Evolutionary conservation across 2,888 invertebrate genomes (phyloP), one percentile per base, ranked within the genome.

Genomic region (Hydriomena furcata): DNA sequence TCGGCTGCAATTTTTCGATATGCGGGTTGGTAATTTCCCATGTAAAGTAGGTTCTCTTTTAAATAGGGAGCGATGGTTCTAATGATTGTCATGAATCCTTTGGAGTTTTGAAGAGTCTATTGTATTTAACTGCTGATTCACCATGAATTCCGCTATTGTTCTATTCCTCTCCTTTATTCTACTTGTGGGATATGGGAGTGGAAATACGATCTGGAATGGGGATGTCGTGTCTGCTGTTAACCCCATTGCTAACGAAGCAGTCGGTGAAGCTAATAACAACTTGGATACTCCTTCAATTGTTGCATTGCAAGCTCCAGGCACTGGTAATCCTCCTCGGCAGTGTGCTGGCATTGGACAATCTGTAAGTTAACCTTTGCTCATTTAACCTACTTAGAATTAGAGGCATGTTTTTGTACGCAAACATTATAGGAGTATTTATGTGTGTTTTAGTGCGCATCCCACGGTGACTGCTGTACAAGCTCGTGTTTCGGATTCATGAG

Each of bases 401-500:
- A 17, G 17, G 17, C 17, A 4, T 17, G 17, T 2, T 17, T 17
- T 17, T 17, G 4, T 17, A 3, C n/a, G 2, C 17, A 17, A 17
- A 17, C 17, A 17, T 17, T 3, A 17, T 17, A 4, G 17, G n/a
- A n/a, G n/a, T n/a, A n/a, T n/a, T 17, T 17, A 17, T 21, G 8
- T 32, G 7, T 38, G 28, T 41, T 40, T 28, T 42, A 55, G 54
- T 55, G 54, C 24, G 24, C 42, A 6, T 25, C 38, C 17, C 50
- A 50, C 30, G 37, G 30, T 5, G 54, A 52, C 12, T 52, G 52
- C 40, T 52, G 52, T 27, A 52, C 47, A 34, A 47, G 52, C 35
- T 52, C 52, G 1, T 52, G 52, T 43, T 52, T 47, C 38, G 52
- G 52, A 24, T n/a, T 52, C 7, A 34, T 52, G 43, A 47, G 52